Evolutionary conservation across 2,113 vertebrate species (phyloP).

Genomic region (Urocitellus parryii): DNA sequence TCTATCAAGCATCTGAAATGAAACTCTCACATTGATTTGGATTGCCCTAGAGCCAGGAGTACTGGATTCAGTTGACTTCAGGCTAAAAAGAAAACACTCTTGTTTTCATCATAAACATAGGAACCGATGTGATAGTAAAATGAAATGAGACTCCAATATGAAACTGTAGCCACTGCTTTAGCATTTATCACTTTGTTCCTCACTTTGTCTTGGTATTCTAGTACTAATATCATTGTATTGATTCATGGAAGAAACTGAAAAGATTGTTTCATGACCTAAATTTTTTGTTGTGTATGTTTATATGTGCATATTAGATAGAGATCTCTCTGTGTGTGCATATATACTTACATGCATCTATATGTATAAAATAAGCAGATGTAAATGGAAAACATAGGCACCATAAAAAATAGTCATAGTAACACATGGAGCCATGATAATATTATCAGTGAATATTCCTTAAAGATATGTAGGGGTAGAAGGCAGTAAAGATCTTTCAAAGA

Average conservation of each 20-base stretch:
- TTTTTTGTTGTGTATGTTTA: not conserved
- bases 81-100: no score
- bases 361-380: conserved; percentile 14
- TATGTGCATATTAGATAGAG: not conserved
- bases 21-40: no score
- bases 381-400: not conserved
- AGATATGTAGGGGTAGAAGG: no score
- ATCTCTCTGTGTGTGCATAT: not conserved
- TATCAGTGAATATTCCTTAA: no score
- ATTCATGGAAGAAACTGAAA: conserved; percentile 11
- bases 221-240: not conserved
- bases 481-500: no score
- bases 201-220: conserved; percentile 97
- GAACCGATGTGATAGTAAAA: no score
- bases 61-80: no score
- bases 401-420: not conserved
- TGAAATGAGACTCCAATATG: conserved; percentile 86
- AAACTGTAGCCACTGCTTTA: conserved; percentile 98
- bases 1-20: not conserved
- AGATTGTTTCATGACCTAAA: not conserved
- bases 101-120: no score
- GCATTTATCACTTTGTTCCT: conserved; percentile 98
- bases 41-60: no score
- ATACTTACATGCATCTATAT: not conserved
- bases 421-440: no score